Conservation (phyloP, 64 coral and sea anemone species). For the Montipora foliosa region DNA sequence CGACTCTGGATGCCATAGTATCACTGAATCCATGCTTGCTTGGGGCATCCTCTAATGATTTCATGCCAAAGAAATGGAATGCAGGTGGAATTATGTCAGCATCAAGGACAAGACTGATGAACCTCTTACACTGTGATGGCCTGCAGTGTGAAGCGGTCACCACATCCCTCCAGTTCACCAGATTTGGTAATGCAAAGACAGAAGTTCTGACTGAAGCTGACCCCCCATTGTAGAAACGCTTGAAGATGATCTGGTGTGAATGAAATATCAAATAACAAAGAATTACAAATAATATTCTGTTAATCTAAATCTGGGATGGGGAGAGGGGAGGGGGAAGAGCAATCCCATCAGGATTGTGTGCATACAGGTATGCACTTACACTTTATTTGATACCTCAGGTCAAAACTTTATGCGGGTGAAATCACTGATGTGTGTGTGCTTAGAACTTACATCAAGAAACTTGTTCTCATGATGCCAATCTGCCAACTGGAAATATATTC, state of each 20-base stretch:
- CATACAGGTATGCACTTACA: too few species aligned
- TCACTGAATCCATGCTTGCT: background rate
- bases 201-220: constrained; percentile 43
- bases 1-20: too few species aligned
- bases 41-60: constrained; percentile 13
- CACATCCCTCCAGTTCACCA: constrained; percentile 54
- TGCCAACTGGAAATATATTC: constrained; percentile 17
- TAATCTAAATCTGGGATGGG: background rate
- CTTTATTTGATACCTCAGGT: too few species aligned
- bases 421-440: background rate
- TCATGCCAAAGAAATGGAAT: constrained; percentile 53
- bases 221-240: constrained; percentile 36
- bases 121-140: constrained; percentile 54
- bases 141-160: constrained; percentile 22
- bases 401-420: too few species aligned
- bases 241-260: background rate
- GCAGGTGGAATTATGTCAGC: constrained; percentile 51
- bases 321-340: background rate
- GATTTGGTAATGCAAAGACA: constrained; percentile 57
- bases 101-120: constrained; percentile 48
- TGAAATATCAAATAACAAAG: too few species aligned
- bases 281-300: too few species aligned
- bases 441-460: background rate
- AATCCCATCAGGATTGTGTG: background rate
- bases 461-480: constrained; percentile 45